These are phyloP conservation scores for Mactromeris polynyma DNA, from an alignment of 2,888 invertebrate species.

Conservation along the genomic window DNA sequence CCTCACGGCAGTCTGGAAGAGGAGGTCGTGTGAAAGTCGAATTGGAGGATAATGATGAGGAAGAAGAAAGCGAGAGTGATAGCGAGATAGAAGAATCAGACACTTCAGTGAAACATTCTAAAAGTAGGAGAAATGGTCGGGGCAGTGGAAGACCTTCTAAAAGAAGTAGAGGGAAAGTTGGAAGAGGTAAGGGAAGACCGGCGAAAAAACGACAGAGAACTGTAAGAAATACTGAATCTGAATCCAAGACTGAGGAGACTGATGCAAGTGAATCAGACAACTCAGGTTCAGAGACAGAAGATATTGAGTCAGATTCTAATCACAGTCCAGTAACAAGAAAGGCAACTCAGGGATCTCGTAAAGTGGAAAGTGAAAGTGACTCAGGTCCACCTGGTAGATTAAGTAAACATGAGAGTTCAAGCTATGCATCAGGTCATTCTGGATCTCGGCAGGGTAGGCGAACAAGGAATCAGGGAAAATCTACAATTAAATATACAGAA, in stretches of 20 bases:
- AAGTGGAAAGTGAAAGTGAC: conserved; percentile 28
- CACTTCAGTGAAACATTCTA: conserved; percentile 24
- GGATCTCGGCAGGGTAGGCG: conserved; percentile 54
- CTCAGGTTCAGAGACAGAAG: conserved; percentile 44
- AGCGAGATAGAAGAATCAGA: conserved; percentile 71
- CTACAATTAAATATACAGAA: conserved; percentile 82
- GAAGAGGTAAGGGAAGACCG: neutral
- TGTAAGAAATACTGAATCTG: neutral
- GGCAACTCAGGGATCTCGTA: conserved; percentile 31
- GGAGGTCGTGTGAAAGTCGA: neutral
- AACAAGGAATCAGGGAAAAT: conserved; percentile 86
- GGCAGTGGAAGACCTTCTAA: conserved; percentile 1
- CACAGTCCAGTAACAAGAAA: conserved; percentile 40
- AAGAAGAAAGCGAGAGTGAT: conserved; percentile 36
- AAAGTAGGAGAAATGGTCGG: conserved; percentile 16
- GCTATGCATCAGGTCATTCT: conserved; percentile 47
- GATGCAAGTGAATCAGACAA: neutral
- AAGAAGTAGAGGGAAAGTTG: neutral
- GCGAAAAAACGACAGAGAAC: conserved; percentile 12
- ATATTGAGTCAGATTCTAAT: conserved; percentile 42
- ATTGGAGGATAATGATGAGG: neutral
- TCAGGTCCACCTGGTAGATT: conserved; percentile 42
- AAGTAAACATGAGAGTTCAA: conserved; percentile 35
- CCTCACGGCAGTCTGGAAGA: neutral
- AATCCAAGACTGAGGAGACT: conserved; percentile 27